Percentiles rank a stretch among this genome's conserved stretches.
These are phyloP conservation scores for Isurus oxyrinchus DNA, from an alignment of 2,113 vertebrate species.

Conservation along the genomic window DNA sequence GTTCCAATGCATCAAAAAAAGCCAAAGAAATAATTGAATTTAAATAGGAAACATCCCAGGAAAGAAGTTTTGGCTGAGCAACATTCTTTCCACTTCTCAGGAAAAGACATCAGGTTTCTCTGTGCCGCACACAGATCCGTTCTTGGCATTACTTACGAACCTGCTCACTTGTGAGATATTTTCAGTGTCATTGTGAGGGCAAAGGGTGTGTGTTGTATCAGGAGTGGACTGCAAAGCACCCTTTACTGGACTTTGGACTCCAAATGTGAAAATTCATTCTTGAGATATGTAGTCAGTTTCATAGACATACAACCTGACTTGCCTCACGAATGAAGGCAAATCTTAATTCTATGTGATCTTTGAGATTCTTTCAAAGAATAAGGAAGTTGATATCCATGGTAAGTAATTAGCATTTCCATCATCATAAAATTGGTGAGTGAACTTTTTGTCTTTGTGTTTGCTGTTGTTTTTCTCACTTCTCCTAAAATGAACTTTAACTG, in stretches of 20 bases:
- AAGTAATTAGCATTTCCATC: slow-evolving; percentile 5
- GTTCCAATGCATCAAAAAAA: background rate
- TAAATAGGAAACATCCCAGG: background rate
- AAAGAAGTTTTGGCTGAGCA: background rate
- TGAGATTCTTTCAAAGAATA: background rate
- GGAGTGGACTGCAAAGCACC: background rate
- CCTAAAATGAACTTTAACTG: background rate
- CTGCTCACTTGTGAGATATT: background rate
- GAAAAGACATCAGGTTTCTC: background rate
- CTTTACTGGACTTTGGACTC: background rate
- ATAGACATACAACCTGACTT: background rate
- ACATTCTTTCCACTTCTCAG: background rate
- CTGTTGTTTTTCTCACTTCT: background rate
- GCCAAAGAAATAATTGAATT: background rate
- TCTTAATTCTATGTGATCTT: background rate
- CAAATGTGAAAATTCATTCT: background rate
- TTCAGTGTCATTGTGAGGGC: background rate
- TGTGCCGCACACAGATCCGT: background rate
- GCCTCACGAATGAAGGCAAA: background rate
- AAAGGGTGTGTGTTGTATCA: background rate
- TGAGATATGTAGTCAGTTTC: background rate
- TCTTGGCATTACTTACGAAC: background rate
- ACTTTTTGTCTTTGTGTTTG: background rate
- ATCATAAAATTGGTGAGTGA: background rate
- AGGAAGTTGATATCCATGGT: background rate